Percentiles rank a stretch among this genome's conserved stretches.
phyloP scores from a whole-genome alignment of 1,140 invertebrate genomes.

The Drosophila pruinosa region DNA sequence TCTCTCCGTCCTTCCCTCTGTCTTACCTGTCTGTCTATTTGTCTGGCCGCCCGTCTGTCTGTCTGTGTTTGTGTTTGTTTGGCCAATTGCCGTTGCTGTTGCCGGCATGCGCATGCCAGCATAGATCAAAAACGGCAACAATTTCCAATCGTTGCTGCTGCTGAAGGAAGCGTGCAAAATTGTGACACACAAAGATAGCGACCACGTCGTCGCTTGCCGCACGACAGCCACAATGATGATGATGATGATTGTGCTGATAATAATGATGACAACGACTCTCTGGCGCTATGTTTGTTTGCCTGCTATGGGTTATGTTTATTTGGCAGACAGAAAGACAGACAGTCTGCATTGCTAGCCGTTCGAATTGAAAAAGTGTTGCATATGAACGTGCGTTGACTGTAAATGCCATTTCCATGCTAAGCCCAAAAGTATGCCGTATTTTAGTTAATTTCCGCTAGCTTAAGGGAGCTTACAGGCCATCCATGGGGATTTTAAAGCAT shows the following conservation, averaged over 20 bases:
- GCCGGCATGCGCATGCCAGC: constrained; percentile 71
- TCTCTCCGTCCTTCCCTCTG: background rate
- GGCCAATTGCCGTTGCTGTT: constrained; percentile 51
- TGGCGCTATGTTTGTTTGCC: constrained; percentile 49
- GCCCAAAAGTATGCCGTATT: constrained; percentile 27
- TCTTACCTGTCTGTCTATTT: constrained; percentile 13
- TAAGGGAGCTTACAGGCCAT: background rate
- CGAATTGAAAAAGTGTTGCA: constrained; percentile 13
- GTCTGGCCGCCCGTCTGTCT: constrained; percentile 21
- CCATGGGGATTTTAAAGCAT: too few species aligned
- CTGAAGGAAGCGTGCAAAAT: constrained; percentile 74
- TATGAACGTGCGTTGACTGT: background rate
- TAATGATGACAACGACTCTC: constrained; percentile 21
- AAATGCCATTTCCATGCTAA: background rate
- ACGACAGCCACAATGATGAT: constrained; percentile 15
- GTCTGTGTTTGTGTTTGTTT: constrained; percentile 45
- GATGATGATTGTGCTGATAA: constrained; percentile 33
- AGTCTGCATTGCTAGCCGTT: background rate
- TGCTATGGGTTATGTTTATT: constrained; percentile 41
- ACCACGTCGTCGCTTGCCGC: constrained; percentile 25
- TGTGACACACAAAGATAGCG: constrained; percentile 78
- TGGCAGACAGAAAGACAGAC: background rate
- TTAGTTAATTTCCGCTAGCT: background rate
- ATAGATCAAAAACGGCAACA: constrained; percentile 76
- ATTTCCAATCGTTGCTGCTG: constrained; percentile 56